These are phyloP conservation scores for Tholera decimalis DNA, from an alignment of 2,888 invertebrate genomes.

Conservation along the genomic window DNA sequence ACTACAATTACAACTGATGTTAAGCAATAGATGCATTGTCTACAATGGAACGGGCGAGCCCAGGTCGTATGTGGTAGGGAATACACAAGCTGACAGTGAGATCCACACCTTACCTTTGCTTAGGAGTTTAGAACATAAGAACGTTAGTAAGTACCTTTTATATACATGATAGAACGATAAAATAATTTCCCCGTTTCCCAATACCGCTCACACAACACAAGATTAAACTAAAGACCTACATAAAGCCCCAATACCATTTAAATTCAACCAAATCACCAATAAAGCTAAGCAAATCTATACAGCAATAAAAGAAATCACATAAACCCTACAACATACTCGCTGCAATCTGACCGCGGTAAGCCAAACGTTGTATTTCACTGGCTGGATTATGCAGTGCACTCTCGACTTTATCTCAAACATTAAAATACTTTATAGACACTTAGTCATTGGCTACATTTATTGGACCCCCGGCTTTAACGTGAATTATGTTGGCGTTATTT, in stretches of 20 bases:
- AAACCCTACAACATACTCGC: conserved; percentile 65
- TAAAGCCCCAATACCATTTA: conserved; percentile 34
- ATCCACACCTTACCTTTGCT: too few species aligned
- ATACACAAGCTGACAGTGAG: too few species aligned
- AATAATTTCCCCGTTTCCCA: conserved; percentile 5
- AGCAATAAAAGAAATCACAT: conserved; percentile 69
- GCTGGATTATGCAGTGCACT: conserved; percentile 62
- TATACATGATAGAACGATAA: too few species aligned
- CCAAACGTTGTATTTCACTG: conserved; percentile 70
- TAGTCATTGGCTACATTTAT: conserved; percentile 61
- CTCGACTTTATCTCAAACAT: conserved; percentile 75
- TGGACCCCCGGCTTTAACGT: conserved; percentile 48
- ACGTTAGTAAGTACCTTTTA: too few species aligned
- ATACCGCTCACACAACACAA: conserved; percentile 3
- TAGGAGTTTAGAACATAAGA: too few species aligned
- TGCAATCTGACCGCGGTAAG: conserved; percentile 63
- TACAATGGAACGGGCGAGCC: too few species aligned
- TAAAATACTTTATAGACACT: conserved; percentile 80
- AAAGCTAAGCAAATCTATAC: conserved; percentile 59
- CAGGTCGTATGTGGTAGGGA: too few species aligned
- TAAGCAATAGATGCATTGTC: too few species aligned
- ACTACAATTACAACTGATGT: too few species aligned
- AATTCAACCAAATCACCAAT: conserved; percentile 48
- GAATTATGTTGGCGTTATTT: conserved; percentile 54
- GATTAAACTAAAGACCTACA: conserved; percentile 24